Evolutionary conservation across 1,140 invertebrate genomes (phyloP), one percentile per base, ranked within the genome.

Genomic region (Psix sp.): DNA sequence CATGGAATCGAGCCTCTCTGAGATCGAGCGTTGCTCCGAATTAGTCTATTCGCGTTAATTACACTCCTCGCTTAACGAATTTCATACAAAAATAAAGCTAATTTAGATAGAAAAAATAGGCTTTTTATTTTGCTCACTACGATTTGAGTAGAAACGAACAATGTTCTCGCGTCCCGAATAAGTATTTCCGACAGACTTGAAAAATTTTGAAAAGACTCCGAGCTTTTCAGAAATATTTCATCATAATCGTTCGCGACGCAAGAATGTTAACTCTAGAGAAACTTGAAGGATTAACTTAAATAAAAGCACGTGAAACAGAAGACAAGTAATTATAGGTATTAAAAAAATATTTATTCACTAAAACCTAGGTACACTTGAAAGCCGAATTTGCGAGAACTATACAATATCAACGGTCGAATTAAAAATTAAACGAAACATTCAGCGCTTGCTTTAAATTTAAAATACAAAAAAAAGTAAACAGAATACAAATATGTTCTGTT

Each of bases 331-430:
- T 16, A 9, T 42, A 7, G 45, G 63, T 52, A 29, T 48, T 68
- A 68, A 51, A 68, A 65, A 68, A 68, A 68, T 68, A 68, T 59
- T 59, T 59, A 59, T 68, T 68, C 13, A 59, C 11, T 68, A 68
- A 59, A 51, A 51, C 5, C 46, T 59, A 59, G 15, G 5, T 68
- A 68, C 65, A 68, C 1, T 31, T 48, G 17, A 45, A 38, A 48
- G 43, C 29, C 45, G 31, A 57, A 49, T 49, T 35, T 24, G 10
- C 21, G 13, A n/a, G 35, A 40, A 51, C 17, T 51, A 38, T 65
- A 65, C 48, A 65, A 14, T 52, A 14, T 7, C 24, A 18, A 29
- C 39, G 35, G 9, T 17, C 16, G 16, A 40, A 59, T 45, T 57
- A 35, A 5, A 13, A 14, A 24, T 4, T 7, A 38, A 49, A 49